Evolutionary conservation across 1,140 invertebrate genomes (phyloP).

Genomic region (Caenorhabditis brenneri): DNA sequence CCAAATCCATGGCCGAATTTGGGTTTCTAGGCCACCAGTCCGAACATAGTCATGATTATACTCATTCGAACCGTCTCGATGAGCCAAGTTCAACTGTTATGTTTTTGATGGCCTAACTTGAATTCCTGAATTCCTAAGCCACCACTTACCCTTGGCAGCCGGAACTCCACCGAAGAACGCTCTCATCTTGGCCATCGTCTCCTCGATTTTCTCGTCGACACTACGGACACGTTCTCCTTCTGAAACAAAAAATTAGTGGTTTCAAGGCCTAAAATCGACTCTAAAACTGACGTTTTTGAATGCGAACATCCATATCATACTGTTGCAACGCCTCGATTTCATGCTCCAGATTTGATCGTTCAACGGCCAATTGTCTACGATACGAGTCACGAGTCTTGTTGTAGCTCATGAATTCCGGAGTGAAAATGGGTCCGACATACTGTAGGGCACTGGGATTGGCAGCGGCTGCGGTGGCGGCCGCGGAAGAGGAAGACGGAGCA

Average conservation of each 20-base stretch:
- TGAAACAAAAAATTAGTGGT: background rate
- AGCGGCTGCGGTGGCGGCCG: too few species aligned
- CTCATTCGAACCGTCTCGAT: too few species aligned
- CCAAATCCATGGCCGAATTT: too few species aligned
- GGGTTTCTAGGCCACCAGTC: too few species aligned
- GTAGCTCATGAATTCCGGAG: slow-evolving; percentile 28
- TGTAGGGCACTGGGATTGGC: background rate
- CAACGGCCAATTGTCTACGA: background rate
- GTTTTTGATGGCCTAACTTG: too few species aligned
- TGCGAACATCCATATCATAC: background rate
- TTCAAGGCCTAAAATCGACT: background rate
- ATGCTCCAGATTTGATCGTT: slow-evolving; percentile 7
- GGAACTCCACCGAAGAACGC: background rate
- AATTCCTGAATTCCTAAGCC: too few species aligned
- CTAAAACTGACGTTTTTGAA: background rate
- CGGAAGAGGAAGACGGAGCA: background rate
- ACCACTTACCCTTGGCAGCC: background rate
- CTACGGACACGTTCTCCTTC: background rate
- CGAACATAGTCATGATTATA: too few species aligned
- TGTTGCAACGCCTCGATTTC: background rate
- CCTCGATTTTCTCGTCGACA: slow-evolving; percentile 18
- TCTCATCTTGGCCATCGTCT: slow-evolving; percentile 14
- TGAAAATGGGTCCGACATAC: slow-evolving; percentile 9
- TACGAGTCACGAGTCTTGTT: slow-evolving; percentile 6
- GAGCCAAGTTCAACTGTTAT: too few species aligned